Percentiles rank a stretch among this genome's conserved stretches.
Evolutionary conservation across 2,797 vertebrate species (phyloP).

Genomic region (Tragelaphus eurycerus): DNA sequence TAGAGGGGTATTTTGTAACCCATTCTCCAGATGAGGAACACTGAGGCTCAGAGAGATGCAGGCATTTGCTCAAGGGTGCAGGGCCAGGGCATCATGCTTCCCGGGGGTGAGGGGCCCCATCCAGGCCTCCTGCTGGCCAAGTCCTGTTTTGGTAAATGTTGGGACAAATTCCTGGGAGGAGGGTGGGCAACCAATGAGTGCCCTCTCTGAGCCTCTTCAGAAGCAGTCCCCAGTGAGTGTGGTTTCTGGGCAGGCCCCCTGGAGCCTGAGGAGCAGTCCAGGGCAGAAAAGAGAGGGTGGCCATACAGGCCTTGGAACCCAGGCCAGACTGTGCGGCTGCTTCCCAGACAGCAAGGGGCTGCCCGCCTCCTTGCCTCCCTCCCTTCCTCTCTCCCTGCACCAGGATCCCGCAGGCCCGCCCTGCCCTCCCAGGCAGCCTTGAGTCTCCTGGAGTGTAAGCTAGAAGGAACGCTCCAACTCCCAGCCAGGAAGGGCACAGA

Average conservation of each 20-base stretch:
- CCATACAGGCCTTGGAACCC: background rate
- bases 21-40: background rate
- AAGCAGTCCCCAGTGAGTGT: background rate
- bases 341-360: background rate
- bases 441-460: background rate
- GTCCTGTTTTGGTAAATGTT: background rate
- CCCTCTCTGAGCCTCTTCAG: background rate
- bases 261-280: background rate
- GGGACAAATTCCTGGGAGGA: background rate
- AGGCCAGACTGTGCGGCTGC: too few relatives aligned
- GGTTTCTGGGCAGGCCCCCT: background rate
- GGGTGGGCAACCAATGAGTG: too few relatives aligned
- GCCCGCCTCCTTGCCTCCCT: too few relatives aligned
- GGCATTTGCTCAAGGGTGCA: background rate
- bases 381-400: background rate
- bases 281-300: background rate
- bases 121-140: background rate
- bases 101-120: background rate
- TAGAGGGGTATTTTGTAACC: background rate
- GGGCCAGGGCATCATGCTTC: background rate
- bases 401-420: background rate
- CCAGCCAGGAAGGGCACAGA: background rate
- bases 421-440: background rate
- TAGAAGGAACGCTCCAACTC: rapidly evolving
- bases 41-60: background rate